A percentile compares a stretch with the other conserved stretches of the same genome.
Conservation (phyloP, 2,888 invertebrate species). For the Disparrhopalites patrizii region DNA sequence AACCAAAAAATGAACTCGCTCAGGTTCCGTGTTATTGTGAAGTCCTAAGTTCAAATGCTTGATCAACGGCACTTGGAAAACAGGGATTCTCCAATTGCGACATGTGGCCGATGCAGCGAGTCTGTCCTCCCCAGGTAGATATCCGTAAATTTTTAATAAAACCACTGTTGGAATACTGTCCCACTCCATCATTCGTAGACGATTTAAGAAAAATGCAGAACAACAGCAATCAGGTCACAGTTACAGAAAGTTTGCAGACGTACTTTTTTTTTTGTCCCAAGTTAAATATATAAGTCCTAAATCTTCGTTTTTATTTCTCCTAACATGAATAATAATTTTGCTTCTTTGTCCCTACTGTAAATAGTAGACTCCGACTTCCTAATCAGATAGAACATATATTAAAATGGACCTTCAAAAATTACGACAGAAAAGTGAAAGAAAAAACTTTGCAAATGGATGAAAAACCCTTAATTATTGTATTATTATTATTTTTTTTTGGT, state of each 20-base stretch:
- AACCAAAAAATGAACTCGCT: slow-evolving; percentile 12
- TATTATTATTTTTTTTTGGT: too few species aligned
- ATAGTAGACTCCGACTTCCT: too few species aligned
- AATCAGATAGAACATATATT: too few species aligned
- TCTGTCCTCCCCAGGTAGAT: slow-evolving; percentile 37
- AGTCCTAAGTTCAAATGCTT: slow-evolving; percentile 32
- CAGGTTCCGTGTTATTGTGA: slow-evolving; percentile 1
- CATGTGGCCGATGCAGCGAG: slow-evolving; percentile 42
- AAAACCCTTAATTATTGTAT: too few species aligned
- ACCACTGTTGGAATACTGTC: slow-evolving; percentile 44
- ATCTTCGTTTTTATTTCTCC: too few species aligned
- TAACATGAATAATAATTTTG: too few species aligned
- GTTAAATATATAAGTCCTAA: too few species aligned
- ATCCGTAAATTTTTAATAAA: slow-evolving; percentile 43
- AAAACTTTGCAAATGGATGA: too few species aligned
- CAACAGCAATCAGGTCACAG: neutral
- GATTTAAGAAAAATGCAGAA: neutral
- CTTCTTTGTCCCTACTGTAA: too few species aligned
- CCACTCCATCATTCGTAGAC: slow-evolving; percentile 33
- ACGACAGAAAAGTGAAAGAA: too few species aligned
- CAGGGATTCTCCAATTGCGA: slow-evolving; percentile 43
- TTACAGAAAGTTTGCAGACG: neutral
- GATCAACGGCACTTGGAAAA: slow-evolving; percentile 45
- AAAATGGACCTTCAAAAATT: too few species aligned
- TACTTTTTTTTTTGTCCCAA: neutral